Base-by-base conservation (phyloP, 2,888 invertebrate species). In the Junonia oenone region DNA sequence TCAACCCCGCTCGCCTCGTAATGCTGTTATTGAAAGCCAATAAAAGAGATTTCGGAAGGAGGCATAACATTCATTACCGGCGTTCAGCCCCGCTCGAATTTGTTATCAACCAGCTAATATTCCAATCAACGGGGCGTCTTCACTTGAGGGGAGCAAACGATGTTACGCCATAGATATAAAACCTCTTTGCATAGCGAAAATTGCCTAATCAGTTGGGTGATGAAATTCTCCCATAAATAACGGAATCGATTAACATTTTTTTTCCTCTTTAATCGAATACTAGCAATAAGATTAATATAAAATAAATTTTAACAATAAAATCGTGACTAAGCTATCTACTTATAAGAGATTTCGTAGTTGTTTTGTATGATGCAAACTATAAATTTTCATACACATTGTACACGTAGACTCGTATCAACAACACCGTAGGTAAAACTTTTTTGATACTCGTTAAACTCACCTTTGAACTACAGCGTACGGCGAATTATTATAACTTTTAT, bases 91-190 rank as follows among this genome's bases (percentile, higher is more conserved):
- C 65, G 63, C 60, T 68, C 77, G 73, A 76, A 76, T 76, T 81
- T 74, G 76, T 78, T 78, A 80, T 77, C 71, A 76, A 72, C 73
- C 72, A 69, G 78, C 81, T 81, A 82, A 83, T 83, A 81, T 78
- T 77, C 75, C 75, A 76, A 81, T 80, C 72, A 73, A 68, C 66
- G 57, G 55, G 58, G 60, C 60, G 52, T 61, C 60, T 61, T 61
- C 55, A 47, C 50, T 55, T 61, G 49, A 50, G 60, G 58, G 60
- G 55, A 58, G 58, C 67, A 65, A 65, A 71, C 65, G 64, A 65
- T 46, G 52, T 51, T 51, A 46, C 55, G 58, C 51, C 45, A 55
- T 51, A 54, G 43, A 56, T 53, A 54, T 50, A 49, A 51, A 54
- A 56, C 45, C 45, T 54, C 45, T 59, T 59, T 59, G 52, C 45